Evolutionary conservation across 2,888 invertebrate species (phyloP).

Genomic region (Scrobipalpa atriplicella): DNA sequence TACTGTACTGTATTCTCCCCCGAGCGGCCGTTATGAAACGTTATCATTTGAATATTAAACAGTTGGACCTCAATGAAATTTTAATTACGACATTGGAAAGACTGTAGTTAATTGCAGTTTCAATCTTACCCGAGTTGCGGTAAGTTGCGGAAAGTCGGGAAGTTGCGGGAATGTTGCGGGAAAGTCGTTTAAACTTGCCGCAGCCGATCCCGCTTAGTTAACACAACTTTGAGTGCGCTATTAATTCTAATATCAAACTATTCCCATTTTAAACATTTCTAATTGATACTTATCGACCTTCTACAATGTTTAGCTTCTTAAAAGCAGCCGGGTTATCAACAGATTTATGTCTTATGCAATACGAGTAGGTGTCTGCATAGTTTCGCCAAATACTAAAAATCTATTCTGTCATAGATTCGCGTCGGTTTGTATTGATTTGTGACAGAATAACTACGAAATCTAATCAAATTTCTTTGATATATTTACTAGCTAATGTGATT

Average conservation of each 20-base stretch:
- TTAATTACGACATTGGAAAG: slow-evolving; percentile 35
- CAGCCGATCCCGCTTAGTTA: slow-evolving; percentile 22
- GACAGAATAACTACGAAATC: too few relatives aligned
- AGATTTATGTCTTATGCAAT: too few relatives aligned
- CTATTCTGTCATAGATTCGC: too few relatives aligned
- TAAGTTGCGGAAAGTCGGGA: slow-evolving; percentile 9
- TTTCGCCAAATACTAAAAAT: too few relatives aligned
- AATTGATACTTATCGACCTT: slow-evolving; percentile 21
- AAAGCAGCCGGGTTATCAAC: not conserved
- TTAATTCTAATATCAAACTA: slow-evolving; percentile 34
- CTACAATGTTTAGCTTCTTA: not conserved
- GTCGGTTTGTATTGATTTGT: too few relatives aligned
- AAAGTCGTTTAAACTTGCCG: slow-evolving; percentile 37
- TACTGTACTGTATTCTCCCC: not conserved
- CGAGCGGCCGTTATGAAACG: not conserved
- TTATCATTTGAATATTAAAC: slow-evolving; percentile 21
- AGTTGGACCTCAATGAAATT: slow-evolving; percentile 22
- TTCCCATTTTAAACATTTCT: slow-evolving; percentile 30
- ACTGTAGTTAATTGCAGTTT: slow-evolving; percentile 38
- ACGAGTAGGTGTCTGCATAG: too few relatives aligned
- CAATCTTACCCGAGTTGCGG: slow-evolving; percentile 29
- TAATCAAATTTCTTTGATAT: too few relatives aligned
- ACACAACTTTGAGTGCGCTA: slow-evolving; percentile 34
- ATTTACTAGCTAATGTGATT: too few relatives aligned
- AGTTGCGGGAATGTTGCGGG: slow-evolving; percentile 5